Evolutionary conservation across 1,140 invertebrate genomes (phyloP).

Genomic region (Spodoptera frugiperda): DNA sequence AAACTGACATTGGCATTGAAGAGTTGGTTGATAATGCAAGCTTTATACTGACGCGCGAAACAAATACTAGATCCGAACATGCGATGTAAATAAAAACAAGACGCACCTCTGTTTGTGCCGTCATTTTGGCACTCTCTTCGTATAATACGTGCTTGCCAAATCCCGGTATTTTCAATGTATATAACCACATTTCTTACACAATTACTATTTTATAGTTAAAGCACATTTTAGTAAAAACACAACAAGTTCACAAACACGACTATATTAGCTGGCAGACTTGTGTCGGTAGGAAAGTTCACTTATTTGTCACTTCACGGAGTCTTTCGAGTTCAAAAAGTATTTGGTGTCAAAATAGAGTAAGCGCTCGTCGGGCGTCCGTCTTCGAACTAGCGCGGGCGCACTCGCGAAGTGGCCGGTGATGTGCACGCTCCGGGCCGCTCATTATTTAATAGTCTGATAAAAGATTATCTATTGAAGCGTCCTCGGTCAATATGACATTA

Average conservation of each 20-base stretch:
- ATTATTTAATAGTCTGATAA: slow-evolving; percentile 84
- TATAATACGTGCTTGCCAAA: slow-evolving; percentile 38
- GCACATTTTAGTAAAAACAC: slow-evolving; percentile 29
- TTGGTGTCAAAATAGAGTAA: slow-evolving; percentile 41
- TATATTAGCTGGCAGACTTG: neutral
- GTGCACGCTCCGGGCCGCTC: slow-evolving; percentile 61
- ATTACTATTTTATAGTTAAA: slow-evolving; percentile 25
- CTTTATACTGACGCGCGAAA: neutral
- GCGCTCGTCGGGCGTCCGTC: slow-evolving; percentile 31
- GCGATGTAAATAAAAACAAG: slow-evolving; percentile 59
- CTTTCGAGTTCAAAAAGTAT: neutral
- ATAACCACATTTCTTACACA: slow-evolving; percentile 45
- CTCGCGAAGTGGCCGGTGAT: slow-evolving; percentile 60
- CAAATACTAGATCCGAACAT: neutral
- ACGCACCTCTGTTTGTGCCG: slow-evolving; percentile 55
- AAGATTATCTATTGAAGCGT: slow-evolving; percentile 83
- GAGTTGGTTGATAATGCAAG: neutral
- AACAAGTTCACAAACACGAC: slow-evolving; percentile 29
- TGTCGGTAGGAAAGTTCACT: slow-evolving; percentile 9
- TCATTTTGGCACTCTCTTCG: slow-evolving; percentile 55
- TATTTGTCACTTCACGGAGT: slow-evolving; percentile 15
- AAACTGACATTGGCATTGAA: slow-evolving; percentile 1
- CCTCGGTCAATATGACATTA: slow-evolving; percentile 78
- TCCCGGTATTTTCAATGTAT: slow-evolving; percentile 40
- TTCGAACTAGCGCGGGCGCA: slow-evolving; percentile 48